phyloP scores from a whole-genome alignment of 1,140 invertebrate species.

The Sitophilus oryzae region DNA sequence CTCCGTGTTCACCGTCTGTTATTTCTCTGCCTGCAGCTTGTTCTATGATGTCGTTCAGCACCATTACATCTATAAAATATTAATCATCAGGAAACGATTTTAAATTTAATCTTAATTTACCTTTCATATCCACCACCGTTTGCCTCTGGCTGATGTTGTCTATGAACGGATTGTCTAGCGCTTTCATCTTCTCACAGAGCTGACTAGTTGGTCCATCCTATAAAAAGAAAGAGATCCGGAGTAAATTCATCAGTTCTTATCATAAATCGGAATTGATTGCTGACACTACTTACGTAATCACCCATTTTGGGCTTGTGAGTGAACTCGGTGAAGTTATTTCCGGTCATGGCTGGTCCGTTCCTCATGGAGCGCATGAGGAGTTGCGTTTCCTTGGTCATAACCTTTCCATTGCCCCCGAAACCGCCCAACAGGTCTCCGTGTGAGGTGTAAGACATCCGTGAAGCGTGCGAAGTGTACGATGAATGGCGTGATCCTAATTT shows the following conservation, averaged over 20 bases:
- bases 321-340: constrained; percentile 55
- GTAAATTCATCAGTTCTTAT: background rate
- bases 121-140: constrained; percentile 90
- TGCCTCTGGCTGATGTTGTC: constrained; percentile 74
- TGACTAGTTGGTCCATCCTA: constrained; percentile 42
- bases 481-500: constrained; percentile 74
- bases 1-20: constrained; percentile 77
- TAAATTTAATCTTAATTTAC: constrained; percentile 44
- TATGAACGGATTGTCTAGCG: constrained; percentile 86
- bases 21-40: constrained; percentile 85
- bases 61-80: constrained; percentile 83
- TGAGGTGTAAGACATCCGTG: constrained; percentile 85
- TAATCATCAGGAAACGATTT: background rate
- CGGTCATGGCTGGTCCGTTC: constrained; percentile 54
- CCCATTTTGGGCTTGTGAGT: constrained; percentile 60
- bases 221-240: constrained; percentile 1
- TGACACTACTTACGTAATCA: constrained; percentile 60
- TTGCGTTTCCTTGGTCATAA: constrained; percentile 78
- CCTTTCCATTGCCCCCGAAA: constrained; percentile 57
- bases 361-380: constrained; percentile 68
- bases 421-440: constrained; percentile 81
- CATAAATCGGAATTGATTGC: background rate
- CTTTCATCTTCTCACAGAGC: constrained; percentile 65
- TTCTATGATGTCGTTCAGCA: constrained; percentile 94
- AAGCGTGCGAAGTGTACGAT: constrained; percentile 90